Conservation (phyloP, 2,888 invertebrate species). For the Zele albiditarsus region DNA sequence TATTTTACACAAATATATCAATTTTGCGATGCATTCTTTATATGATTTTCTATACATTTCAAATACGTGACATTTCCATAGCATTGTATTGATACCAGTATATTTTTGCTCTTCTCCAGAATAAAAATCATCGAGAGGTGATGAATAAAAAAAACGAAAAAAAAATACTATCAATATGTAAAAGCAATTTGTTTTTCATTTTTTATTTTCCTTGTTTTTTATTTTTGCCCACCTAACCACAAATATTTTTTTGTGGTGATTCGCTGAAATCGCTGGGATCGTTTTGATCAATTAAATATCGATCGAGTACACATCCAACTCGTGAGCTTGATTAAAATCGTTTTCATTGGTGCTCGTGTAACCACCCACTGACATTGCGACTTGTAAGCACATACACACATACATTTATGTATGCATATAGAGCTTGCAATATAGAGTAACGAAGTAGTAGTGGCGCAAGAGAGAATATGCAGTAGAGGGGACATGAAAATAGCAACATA, state of each 20-base stretch:
- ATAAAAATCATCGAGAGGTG: background rate
- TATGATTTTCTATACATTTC: no score
- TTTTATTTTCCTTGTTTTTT: background rate
- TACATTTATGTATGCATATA: background rate
- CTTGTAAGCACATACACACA: background rate
- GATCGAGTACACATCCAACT: constrained; percentile 2
- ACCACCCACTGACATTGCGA: constrained; percentile 14
- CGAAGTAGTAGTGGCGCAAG: background rate
- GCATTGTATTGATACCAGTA: background rate
- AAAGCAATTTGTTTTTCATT: constrained; percentile 13
- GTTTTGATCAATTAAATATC: constrained; percentile 32
- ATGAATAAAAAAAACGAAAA: background rate
- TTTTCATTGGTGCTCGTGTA: constrained; percentile 5
- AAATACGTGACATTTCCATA: no score
- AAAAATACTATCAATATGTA: background rate
- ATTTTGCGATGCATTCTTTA: no score
- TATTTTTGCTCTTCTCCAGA: background rate
- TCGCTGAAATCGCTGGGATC: constrained; percentile 14
- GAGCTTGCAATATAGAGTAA: background rate
- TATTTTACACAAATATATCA: no score
- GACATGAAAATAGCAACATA: constrained; percentile 16
- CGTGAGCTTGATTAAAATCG: constrained; percentile 24
- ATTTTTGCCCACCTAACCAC: background rate
- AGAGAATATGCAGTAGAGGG: background rate
- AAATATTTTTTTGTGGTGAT: background rate